Percentiles rank a stretch among this genome's conserved stretches.
Conservation (phyloP, 1,140 invertebrate species). For the Drosophila nebulosa region DNA sequence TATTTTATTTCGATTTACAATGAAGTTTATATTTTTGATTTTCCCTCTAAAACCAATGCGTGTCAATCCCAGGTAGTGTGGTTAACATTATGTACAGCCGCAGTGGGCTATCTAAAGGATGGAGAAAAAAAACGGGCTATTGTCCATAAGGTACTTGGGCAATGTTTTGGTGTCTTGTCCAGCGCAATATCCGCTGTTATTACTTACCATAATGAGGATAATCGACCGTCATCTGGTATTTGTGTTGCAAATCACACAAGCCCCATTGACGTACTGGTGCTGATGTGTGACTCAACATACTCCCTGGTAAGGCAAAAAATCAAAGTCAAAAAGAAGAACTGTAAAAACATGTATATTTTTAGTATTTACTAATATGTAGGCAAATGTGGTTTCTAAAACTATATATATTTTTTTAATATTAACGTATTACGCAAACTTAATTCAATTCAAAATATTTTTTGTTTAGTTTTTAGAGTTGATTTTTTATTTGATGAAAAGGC, state of each 20-base stretch:
- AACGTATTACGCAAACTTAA: too few species aligned
- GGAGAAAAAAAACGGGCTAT: constrained; percentile 88
- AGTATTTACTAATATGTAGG: constrained; percentile 15
- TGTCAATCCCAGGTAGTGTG: constrained; percentile 87
- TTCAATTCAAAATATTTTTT: too few species aligned
- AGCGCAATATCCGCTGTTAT: constrained; percentile 94
- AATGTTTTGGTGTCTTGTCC: constrained; percentile 94
- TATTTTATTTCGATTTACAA: constrained; percentile 6
- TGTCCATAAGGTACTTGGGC: constrained; percentile 90
- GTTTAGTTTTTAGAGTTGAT: too few species aligned
- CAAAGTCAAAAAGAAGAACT: neutral
- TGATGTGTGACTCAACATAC: constrained; percentile 99
- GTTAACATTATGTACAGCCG: constrained; percentile 90
- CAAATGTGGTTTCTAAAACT: constrained; percentile 17
- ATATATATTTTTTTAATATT: neutral
- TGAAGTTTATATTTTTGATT: constrained; percentile 18
- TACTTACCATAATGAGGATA: constrained; percentile 92
- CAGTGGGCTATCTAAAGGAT: constrained; percentile 91
- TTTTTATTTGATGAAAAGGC: too few species aligned
- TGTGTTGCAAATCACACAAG: constrained; percentile 99
- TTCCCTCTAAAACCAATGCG: constrained; percentile 29
- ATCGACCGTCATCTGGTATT: constrained; percentile 91
- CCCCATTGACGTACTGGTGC: constrained; percentile 97
- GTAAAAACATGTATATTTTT: constrained; percentile 7
- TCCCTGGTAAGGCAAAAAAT: constrained; percentile 93